phyloP scores from a whole-genome alignment of 2,113 vertebrate species.

The Gobius niger region DNA sequence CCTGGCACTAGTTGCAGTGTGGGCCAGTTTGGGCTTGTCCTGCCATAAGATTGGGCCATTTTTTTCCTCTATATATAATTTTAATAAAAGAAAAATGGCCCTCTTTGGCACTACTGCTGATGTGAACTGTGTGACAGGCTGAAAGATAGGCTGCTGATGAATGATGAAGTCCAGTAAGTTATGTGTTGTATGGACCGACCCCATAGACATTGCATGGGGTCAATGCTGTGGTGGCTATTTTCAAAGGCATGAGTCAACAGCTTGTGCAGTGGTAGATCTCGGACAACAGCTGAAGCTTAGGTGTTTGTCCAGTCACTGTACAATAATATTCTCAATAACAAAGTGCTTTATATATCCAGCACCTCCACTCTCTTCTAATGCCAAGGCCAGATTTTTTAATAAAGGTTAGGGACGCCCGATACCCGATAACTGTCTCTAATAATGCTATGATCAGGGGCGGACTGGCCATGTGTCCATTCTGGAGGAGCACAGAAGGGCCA shows the following conservation, averaged over 20 bases:
- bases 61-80: too few relatives aligned
- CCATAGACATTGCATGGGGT: constrained; percentile 2
- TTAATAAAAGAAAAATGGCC: too few relatives aligned
- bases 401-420: background rate
- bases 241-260: constrained; percentile 43
- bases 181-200: constrained; percentile 2
- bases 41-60: too few relatives aligned
- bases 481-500: too few relatives aligned
- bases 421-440: too few relatives aligned
- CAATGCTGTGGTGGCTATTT: constrained; percentile 38
- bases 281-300: constrained; percentile 58
- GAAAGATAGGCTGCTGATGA: background rate
- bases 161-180: constrained; percentile 3
- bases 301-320: constrained; percentile 2
- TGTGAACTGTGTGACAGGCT: background rate
- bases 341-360: background rate
- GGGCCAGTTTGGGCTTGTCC: too few relatives aligned
- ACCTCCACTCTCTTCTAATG: background rate
- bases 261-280: constrained; percentile 16
- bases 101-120: too few relatives aligned
- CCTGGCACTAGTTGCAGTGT: too few relatives aligned
- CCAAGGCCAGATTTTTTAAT: background rate
- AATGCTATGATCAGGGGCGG: too few relatives aligned
- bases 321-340: constrained; percentile 10
- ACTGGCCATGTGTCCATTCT: too few relatives aligned